Percentiles rank a stretch among this genome's conserved stretches.
These are phyloP conservation scores for Cheilosia pagana DNA, from an alignment of 2,888 invertebrate species.

Conservation along the genomic window DNA sequence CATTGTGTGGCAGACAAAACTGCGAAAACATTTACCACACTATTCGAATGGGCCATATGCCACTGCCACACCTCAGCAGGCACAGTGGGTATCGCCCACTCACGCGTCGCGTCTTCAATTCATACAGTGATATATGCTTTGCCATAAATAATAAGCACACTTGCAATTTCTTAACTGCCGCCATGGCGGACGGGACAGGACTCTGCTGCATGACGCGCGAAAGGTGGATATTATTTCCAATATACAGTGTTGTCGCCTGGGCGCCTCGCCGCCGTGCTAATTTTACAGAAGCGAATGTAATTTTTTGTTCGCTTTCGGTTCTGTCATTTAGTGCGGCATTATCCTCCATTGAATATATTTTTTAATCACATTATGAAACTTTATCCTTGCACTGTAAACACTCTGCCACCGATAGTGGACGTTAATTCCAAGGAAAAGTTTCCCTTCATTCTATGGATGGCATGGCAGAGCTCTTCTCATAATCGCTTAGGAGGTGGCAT, in stretches of 20 bases:
- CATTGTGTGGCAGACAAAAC: slow-evolving; percentile 25
- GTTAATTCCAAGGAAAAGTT: slow-evolving; percentile 42
- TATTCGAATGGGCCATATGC: slow-evolving; percentile 33
- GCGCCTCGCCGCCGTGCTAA: slow-evolving; percentile 22
- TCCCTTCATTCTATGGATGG: not conserved
- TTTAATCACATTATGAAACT: slow-evolving; percentile 60
- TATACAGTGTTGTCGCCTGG: slow-evolving; percentile 4
- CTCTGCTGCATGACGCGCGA: not conserved
- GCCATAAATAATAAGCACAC: slow-evolving; percentile 43
- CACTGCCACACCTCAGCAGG: slow-evolving; percentile 12
- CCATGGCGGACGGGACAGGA: not conserved
- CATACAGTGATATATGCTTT: slow-evolving; percentile 17
- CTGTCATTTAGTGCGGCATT: slow-evolving; percentile 21
- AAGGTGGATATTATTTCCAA: slow-evolving; percentile 19
- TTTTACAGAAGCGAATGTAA: slow-evolving; percentile 15
- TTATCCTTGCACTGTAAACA: slow-evolving; percentile 31
- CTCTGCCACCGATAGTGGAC: slow-evolving; percentile 10
- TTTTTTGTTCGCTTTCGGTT: slow-evolving; percentile 6
- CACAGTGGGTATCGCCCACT: slow-evolving; percentile 47
- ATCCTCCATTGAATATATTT: slow-evolving; percentile 47
- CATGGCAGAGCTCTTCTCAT: not conserved
- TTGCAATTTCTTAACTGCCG: slow-evolving; percentile 24
- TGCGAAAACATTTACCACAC: slow-evolving; percentile 21
- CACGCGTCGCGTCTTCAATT: slow-evolving; percentile 18
- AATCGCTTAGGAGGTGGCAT: slow-evolving; percentile 48